phyloP scores from a whole-genome alignment of 1,140 invertebrate genomes.

The Drosophila kanapiae region DNA sequence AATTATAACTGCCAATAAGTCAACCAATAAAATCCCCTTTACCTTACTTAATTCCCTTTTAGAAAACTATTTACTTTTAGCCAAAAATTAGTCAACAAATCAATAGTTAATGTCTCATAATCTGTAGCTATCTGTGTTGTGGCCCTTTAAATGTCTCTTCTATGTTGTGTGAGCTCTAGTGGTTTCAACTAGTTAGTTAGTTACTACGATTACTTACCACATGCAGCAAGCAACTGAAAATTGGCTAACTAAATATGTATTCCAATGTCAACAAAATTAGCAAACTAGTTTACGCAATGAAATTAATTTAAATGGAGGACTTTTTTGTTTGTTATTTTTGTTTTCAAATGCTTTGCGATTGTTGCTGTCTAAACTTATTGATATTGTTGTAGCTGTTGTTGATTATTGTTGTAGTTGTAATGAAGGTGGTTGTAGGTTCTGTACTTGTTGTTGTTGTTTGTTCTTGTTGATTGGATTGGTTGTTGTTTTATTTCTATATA shows the following conservation, averaged over 20 bases:
- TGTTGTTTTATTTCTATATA: conserved; percentile 37
- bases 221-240: conserved; percentile 60
- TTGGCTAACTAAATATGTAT: conserved; percentile 31
- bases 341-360: conserved; percentile 17
- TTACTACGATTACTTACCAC: conserved; percentile 68
- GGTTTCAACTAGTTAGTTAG: conserved; percentile 17
- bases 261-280: conserved; percentile 33
- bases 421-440: conserved; percentile 44
- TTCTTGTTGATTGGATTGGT: conserved; percentile 57
- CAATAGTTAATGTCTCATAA: not conserved
- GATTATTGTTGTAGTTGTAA: conserved; percentile 46
- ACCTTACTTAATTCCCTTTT: not conserved
- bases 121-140: not conserved
- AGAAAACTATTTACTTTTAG: not conserved
- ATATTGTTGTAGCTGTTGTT: conserved; percentile 43
- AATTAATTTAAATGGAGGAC: conserved; percentile 31
- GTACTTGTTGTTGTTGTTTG: conserved; percentile 45
- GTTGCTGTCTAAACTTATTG: conserved; percentile 39
- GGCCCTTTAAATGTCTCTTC: not conserved
- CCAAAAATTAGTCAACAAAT: not conserved
- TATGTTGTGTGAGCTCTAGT: conserved; percentile 8
- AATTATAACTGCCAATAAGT: conserved; percentile 3
- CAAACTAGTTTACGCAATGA: conserved; percentile 41
- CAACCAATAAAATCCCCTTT: too few species aligned
- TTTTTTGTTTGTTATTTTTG: not conserved